Conservation (phyloP, 2,888 invertebrate species). For the Cordilura impudica region DNA sequence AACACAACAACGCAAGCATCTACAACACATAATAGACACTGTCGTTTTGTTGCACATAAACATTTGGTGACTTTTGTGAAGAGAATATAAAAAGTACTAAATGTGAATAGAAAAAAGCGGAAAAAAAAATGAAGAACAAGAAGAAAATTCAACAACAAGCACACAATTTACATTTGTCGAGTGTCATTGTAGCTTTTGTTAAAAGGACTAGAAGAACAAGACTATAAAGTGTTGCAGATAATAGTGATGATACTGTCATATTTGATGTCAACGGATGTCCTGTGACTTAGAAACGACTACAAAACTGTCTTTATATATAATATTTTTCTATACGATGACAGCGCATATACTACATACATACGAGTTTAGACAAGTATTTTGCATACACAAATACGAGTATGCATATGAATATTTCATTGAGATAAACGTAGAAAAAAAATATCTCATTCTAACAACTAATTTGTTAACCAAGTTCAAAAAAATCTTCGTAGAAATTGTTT, state of each 20-base stretch:
- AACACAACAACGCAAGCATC: conserved; percentile 4
- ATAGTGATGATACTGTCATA: conserved; percentile 63
- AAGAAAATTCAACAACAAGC: conserved; percentile 25
- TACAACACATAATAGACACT: neutral
- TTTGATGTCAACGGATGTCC: conserved; percentile 64
- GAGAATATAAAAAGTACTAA: conserved; percentile 25
- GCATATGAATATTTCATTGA: neutral
- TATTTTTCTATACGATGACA: neutral
- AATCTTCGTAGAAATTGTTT: no score
- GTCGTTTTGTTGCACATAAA: conserved; percentile 3
- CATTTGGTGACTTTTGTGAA: conserved; percentile 16
- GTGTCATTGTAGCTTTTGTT: conserved; percentile 60
- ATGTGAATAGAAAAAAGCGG: conserved; percentile 17
- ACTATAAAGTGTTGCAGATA: conserved; percentile 61
- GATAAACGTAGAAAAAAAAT: no score
- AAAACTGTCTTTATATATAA: conserved; percentile 46
- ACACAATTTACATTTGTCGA: conserved; percentile 62
- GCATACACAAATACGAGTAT: neutral
- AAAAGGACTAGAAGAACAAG: conserved; percentile 48
- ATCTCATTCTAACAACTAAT: no score
- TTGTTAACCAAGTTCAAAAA: no score
- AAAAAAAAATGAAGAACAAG: conserved; percentile 33
- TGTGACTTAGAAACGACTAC: conserved; percentile 48
- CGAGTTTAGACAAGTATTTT: neutral
- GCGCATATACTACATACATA: neutral